Percentiles rank a stretch among this genome's conserved stretches.
These are phyloP conservation scores for Caprella mutica DNA, from an alignment of 2,888 invertebrate genomes.

Conservation along the genomic window DNA sequence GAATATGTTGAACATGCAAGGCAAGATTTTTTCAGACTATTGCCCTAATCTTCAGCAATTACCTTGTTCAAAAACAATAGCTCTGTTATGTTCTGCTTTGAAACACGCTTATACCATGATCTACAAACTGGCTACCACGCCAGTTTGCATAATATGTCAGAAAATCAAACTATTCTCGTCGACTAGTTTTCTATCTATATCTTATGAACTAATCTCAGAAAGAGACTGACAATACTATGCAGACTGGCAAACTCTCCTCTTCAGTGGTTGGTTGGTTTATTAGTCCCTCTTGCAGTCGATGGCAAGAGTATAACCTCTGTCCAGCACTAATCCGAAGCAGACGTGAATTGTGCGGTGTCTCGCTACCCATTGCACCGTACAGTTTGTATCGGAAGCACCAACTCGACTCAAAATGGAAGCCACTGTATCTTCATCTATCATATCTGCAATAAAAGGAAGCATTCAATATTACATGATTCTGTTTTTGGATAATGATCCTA, in stretches of 20 bases:
- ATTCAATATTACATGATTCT: too few species aligned
- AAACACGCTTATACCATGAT: too few species aligned
- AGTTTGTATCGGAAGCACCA: constrained; percentile 14
- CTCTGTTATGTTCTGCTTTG: too few species aligned
- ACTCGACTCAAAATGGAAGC: constrained; percentile 26
- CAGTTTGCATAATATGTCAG: neutral
- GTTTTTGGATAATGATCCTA: too few species aligned
- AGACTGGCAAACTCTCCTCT: neutral
- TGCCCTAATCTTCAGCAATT: too few species aligned
- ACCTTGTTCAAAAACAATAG: too few species aligned
- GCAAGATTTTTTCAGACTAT: too few species aligned
- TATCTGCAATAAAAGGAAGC: too few species aligned
- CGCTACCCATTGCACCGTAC: constrained; percentile 25
- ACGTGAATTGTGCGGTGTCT: constrained; percentile 29
- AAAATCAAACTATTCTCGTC: neutral
- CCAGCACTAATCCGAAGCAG: constrained; percentile 27
- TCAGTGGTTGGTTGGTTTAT: constrained; percentile 2
- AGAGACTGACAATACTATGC: neutral
- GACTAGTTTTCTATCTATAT: neutral
- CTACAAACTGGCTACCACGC: too few species aligned
- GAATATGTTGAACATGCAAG: too few species aligned
- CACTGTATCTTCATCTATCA: constrained; percentile 28
- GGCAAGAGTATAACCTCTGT: constrained; percentile 28
- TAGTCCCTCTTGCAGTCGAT: constrained; percentile 19
- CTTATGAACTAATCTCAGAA: neutral